These are phyloP conservation scores for Endomychus coccineus DNA, from an alignment of 2,888 invertebrate genomes.

Conservation along the genomic window DNA sequence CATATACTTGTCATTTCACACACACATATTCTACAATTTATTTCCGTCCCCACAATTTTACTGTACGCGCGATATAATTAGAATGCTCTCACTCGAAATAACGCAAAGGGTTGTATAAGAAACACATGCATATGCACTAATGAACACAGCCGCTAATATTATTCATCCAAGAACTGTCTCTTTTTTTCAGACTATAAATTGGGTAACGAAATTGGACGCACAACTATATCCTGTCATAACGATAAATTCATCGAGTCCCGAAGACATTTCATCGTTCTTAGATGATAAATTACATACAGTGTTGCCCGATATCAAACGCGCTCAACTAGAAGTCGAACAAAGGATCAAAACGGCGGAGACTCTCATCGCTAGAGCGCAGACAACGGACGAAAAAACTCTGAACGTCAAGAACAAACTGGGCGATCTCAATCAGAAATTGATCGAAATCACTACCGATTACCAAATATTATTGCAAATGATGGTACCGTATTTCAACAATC, in stretches of 20 bases:
- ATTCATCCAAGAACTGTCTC: too few relatives aligned
- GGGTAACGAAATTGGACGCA: slow-evolving; percentile 60
- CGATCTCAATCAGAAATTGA: slow-evolving; percentile 58
- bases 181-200: slow-evolving; percentile 52
- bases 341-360: slow-evolving; percentile 60
- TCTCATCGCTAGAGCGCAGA: slow-evolving; percentile 53
- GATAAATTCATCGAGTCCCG: slow-evolving; percentile 52
- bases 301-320: slow-evolving; percentile 54
- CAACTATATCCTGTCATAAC: slow-evolving; percentile 71
- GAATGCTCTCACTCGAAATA: slow-evolving; percentile 8
- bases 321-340: slow-evolving; percentile 59
- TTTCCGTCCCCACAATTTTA: slow-evolving; percentile 4
- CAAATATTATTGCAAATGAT: slow-evolving; percentile 62
- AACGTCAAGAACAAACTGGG: slow-evolving; percentile 58
- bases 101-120: slow-evolving; percentile 7
- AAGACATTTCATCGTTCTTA: slow-evolving; percentile 50
- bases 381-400: slow-evolving; percentile 48
- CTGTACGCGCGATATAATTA: slow-evolving; percentile 7
- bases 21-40: slow-evolving; percentile 4
- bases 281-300: slow-evolving; percentile 51
- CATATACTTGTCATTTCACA: too few relatives aligned
- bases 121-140: too few relatives aligned
- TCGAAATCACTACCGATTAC: slow-evolving; percentile 63
- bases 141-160: too few relatives aligned
- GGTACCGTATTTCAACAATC: slow-evolving; percentile 61